phyloP scores from a whole-genome alignment of 2,113 vertebrate species.

The Desmodus rotundus region DNA sequence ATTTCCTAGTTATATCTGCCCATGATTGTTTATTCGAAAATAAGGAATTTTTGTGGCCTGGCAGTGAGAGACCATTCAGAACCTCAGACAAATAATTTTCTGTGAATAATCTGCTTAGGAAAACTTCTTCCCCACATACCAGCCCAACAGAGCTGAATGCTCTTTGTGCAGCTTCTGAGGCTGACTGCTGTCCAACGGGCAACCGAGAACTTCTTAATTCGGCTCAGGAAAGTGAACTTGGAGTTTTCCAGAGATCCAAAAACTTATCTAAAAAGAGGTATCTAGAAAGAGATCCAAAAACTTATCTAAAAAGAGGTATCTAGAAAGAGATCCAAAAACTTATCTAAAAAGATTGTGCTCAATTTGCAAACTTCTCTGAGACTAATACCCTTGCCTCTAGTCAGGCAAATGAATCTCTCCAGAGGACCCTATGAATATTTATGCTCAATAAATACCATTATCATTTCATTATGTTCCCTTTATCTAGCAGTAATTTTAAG shows the following conservation, averaged over 20 bases:
- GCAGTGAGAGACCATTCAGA: slow-evolving; percentile 37
- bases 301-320: background rate
- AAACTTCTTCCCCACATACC: slow-evolving; percentile 51
- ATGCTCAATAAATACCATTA: slow-evolving; percentile 2
- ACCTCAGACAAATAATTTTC: slow-evolving; percentile 55
- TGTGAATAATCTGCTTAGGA: slow-evolving; percentile 54
- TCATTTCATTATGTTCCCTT: background rate
- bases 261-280: background rate
- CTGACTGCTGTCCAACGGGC: slow-evolving; percentile 10
- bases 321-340: too few relatives aligned
- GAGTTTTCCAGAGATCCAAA: slow-evolving; percentile 52
- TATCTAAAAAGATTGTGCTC: background rate
- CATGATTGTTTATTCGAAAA: slow-evolving; percentile 27
- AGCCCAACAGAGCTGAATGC: background rate
- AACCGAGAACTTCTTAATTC: background rate
- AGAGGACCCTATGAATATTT: background rate
- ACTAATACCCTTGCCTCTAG: background rate
- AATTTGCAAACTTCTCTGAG: background rate
- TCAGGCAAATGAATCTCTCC: background rate
- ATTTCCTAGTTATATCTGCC: background rate
- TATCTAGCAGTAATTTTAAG: background rate
- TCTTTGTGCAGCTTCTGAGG: slow-evolving; percentile 36
- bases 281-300: background rate
- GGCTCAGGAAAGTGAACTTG: slow-evolving; percentile 37
- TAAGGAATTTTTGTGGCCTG: background rate